Base-by-base conservation (phyloP, 2,797 vertebrate genomes). In the Argentina silus region DNA sequence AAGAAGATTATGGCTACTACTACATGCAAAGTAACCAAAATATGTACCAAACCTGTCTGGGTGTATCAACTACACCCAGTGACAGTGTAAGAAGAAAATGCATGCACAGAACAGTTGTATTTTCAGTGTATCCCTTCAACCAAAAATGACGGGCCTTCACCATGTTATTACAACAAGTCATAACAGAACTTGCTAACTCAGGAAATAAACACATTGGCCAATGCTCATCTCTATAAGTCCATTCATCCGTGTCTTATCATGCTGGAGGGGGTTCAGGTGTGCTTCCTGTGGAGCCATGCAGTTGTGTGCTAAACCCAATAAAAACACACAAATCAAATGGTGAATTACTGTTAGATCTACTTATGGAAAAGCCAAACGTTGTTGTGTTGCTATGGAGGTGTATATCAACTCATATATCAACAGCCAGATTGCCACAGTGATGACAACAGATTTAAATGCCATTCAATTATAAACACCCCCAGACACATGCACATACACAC, bases 181-280 rank as follows among this genome's bases (percentile, higher is more conserved):
- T 47, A 65, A 68, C 65, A 78, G 83, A 74, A 74, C 75, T 66
- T 59, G 48, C 42, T 64, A 72, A 79, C 79, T 86, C 82, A 81
- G 78, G 80, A 51, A 73, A 73, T 45, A 79, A 59, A 45, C 17
- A 48, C 66, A 70, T 51, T 47, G 75, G 63, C 74, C 56, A 27
- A 53, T 74, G 75, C 83, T 81, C 85, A 81, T 86, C 73, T n/a
- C 57, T 56, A 77, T 71, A 64, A 70, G 80, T 84, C 57, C 45
- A 27, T 76, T 88, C 71, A 80, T 68, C 73, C 83, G 64, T 85
- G 83, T 75, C 0, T 1, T 51, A 60, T 78, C 82, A 74, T 62
- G 74, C 80, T 69, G 7, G 62, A 69, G 72, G 78, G 80, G 79
- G 27, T 85, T 89, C 88, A 90, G 89, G 85, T 88, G 87, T 69